Evolutionary conservation across 1,140 invertebrate genomes (phyloP).

Genomic region (Drosophila sp.): DNA sequence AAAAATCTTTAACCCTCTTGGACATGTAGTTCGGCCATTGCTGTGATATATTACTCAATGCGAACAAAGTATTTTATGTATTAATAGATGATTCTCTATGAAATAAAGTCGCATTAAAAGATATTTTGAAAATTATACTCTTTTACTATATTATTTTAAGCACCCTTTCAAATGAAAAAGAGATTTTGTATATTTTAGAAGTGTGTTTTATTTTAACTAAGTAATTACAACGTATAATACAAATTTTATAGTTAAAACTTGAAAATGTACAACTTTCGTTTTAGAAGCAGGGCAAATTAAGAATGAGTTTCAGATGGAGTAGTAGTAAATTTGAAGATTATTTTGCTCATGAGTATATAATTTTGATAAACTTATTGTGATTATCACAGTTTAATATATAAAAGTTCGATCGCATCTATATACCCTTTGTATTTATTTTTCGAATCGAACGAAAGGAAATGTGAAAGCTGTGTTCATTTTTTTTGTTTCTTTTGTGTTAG

Average conservation of each 20-base stretch:
- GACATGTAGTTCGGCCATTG: no score
- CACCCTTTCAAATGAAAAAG: not conserved
- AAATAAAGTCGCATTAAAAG: no score
- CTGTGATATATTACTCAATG: no score
- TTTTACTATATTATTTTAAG: not conserved
- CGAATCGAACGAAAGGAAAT: slow-evolving; percentile 32
- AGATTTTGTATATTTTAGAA: slow-evolving; percentile 28
- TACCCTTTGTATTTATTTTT: slow-evolving; percentile 59
- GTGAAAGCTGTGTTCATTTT: slow-evolving; percentile 31
- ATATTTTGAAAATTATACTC: no score
- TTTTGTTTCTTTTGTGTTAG: slow-evolving; percentile 39
- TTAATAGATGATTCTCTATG: no score
- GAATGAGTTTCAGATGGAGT: not conserved
- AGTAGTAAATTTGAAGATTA: not conserved
- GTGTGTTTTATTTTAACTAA: slow-evolving; percentile 71
- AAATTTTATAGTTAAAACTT: slow-evolving; percentile 72
- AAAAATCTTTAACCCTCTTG: no score
- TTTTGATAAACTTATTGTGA: slow-evolving; percentile 62
- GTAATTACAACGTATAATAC: slow-evolving; percentile 82
- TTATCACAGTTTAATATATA: slow-evolving; percentile 83
- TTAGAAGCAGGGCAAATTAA: slow-evolving; percentile 3
- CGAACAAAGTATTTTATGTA: no score
- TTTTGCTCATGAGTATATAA: not conserved
- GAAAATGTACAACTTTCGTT: slow-evolving; percentile 68
- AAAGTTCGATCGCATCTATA: slow-evolving; percentile 64